phyloP scores from a whole-genome alignment of 2,888 invertebrate genomes.

The Scaptomyza flava region DNA sequence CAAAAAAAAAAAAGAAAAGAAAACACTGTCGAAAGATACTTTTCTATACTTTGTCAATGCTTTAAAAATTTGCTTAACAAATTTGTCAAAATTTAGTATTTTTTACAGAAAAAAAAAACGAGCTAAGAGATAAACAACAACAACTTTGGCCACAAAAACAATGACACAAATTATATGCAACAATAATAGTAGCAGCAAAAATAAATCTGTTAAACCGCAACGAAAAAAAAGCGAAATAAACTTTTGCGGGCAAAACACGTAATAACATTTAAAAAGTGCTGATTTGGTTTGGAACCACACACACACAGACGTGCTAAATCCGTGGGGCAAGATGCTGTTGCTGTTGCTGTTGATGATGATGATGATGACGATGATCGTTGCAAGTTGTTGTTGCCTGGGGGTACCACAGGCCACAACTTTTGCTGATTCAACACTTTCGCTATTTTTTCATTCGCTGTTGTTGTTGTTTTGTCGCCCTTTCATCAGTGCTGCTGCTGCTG shows the following conservation, averaged over 20 bases:
- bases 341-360: neutral
- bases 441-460: slow-evolving; percentile 21
- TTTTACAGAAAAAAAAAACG: slow-evolving; percentile 1
- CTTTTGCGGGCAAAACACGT: slow-evolving; percentile 68
- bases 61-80: slow-evolving; percentile 45
- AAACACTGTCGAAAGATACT: slow-evolving; percentile 7
- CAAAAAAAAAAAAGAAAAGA: neutral
- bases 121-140: slow-evolving; percentile 8
- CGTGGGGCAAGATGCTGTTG: neutral
- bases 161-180: slow-evolving; percentile 46
- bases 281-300: slow-evolving; percentile 51
- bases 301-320: slow-evolving; percentile 13
- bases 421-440: slow-evolving; percentile 69
- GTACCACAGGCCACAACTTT: slow-evolving; percentile 44
- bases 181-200: neutral
- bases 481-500: slow-evolving; percentile 10
- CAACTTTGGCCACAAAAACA: slow-evolving; percentile 41
- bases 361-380: slow-evolving; percentile 46
- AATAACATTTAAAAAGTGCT: slow-evolving; percentile 70
- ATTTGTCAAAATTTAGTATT: slow-evolving; percentile 45
- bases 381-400: slow-evolving; percentile 40
- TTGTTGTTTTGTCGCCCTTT: slow-evolving; percentile 35
- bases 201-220: slow-evolving; percentile 40
- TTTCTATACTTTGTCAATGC: slow-evolving; percentile 23
- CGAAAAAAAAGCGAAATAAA: slow-evolving; percentile 33